phyloP scores from a whole-genome alignment of 2,113 vertebrate genomes.

The Zosterops lateralis region DNA sequence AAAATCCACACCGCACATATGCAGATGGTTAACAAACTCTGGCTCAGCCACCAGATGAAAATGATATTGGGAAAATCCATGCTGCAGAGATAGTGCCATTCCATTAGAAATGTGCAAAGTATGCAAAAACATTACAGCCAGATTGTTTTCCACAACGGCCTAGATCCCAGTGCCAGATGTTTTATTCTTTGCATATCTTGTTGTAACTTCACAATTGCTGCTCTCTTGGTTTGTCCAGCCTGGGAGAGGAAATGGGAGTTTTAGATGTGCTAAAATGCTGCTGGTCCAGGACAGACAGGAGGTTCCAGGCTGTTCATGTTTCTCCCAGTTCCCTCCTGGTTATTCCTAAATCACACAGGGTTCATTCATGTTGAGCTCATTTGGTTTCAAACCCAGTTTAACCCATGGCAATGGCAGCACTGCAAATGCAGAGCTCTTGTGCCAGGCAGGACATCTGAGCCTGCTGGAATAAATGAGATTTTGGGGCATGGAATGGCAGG shows the following conservation, averaged over 20 bases:
- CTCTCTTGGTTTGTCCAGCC: slow-evolving; percentile 1
- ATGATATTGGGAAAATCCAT: slow-evolving; percentile 31
- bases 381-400: not conserved
- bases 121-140: slow-evolving; percentile 20
- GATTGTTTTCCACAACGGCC: not conserved
- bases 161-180: slow-evolving; percentile 24
- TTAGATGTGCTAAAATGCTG: not conserved
- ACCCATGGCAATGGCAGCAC: not conserved
- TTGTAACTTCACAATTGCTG: not conserved
- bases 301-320: not conserved
- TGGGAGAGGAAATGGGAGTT: not conserved
- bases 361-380: rapidly evolving
- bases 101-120: slow-evolving; percentile 47
- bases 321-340: not conserved
- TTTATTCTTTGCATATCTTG: not conserved
- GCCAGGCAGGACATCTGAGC: rapidly evolving
- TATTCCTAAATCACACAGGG: rapidly evolving
- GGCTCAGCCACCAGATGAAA: slow-evolving; percentile 38
- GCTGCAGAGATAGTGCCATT: slow-evolving; percentile 55
- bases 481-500: not conserved
- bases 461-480: not conserved
- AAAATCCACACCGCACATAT: slow-evolving; percentile 42
- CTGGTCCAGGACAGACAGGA: not conserved
- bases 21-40: slow-evolving; percentile 50
- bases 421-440: not conserved